Conservation (phyloP, 2,797 vertebrate genomes). For the Lithobates sylvaticus region DNA sequence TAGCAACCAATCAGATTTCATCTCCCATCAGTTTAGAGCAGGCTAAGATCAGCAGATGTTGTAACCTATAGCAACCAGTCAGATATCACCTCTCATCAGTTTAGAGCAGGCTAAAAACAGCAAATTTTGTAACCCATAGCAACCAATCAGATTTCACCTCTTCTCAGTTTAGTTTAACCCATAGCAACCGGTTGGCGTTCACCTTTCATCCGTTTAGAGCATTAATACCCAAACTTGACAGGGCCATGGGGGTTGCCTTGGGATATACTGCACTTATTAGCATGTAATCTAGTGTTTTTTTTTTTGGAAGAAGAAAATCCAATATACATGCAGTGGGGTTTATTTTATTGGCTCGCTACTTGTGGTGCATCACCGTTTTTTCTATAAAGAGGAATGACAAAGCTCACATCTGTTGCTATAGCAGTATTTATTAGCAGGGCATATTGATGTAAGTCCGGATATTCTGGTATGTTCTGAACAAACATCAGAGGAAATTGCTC, state of each 20-base stretch:
- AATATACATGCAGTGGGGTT: background rate
- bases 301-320: background rate
- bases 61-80: no score
- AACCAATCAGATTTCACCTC: background rate
- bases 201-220: background rate
- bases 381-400: constrained; percentile 24
- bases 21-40: no score
- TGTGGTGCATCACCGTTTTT: constrained; percentile 41
- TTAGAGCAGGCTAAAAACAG: no score
- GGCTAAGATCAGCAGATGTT: no score
- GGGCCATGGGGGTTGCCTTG: background rate
- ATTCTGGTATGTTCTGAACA: constrained; percentile 45
- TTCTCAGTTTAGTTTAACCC: background rate
- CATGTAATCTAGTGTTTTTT: background rate
- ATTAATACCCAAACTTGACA: background rate
- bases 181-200: background rate
- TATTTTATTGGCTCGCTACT: constrained; percentile 2
- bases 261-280: background rate
- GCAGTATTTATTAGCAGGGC: constrained; percentile 41
- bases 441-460: constrained; percentile 17
- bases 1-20: no score
- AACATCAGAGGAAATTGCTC: constrained; percentile 31
- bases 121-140: no score
- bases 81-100: no score
- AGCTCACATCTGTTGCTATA: constrained; percentile 54